Conservation (phyloP, 1,140 invertebrate genomes). For the Megalonaias nervosa region DNA sequence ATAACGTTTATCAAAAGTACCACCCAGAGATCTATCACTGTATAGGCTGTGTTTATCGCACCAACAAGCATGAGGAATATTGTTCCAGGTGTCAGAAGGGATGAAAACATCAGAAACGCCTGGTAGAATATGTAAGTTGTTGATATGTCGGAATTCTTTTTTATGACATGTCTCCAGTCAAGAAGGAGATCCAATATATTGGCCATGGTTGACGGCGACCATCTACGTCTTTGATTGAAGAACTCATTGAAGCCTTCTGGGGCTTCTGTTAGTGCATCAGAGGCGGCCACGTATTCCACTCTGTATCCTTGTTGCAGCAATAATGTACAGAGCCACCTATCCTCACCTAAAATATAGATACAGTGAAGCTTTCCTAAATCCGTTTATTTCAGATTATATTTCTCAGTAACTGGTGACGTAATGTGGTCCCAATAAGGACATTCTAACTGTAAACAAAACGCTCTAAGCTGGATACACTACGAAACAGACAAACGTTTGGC, state of each 20-base stretch:
- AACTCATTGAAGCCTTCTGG: slow-evolving; percentile 78
- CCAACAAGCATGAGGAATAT: slow-evolving; percentile 79
- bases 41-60: slow-evolving; percentile 74
- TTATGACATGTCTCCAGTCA: slow-evolving; percentile 59
- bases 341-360: slow-evolving; percentile 72
- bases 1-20: slow-evolving; percentile 73
- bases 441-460: slow-evolving; percentile 81
- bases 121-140: slow-evolving; percentile 56
- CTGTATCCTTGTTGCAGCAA: slow-evolving; percentile 76
- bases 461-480: slow-evolving; percentile 96
- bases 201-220: slow-evolving; percentile 79
- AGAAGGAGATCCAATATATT: slow-evolving; percentile 77
- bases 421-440: slow-evolving; percentile 54
- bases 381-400: neutral
- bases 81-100: slow-evolving; percentile 77
- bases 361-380: neutral
- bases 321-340: slow-evolving; percentile 78
- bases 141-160: slow-evolving; percentile 47
- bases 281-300: slow-evolving; percentile 78
- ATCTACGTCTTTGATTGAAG: slow-evolving; percentile 77
- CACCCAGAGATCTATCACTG: slow-evolving; percentile 70
- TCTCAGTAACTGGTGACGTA: slow-evolving; percentile 7
- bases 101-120: slow-evolving; percentile 71
- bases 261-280: slow-evolving; percentile 77
- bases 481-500: slow-evolving; percentile 95